Evolutionary conservation across 1,140 invertebrate genomes (phyloP), one percentile per base, ranked within the genome.

Genomic region (Drosophila sturtevanti): DNA sequence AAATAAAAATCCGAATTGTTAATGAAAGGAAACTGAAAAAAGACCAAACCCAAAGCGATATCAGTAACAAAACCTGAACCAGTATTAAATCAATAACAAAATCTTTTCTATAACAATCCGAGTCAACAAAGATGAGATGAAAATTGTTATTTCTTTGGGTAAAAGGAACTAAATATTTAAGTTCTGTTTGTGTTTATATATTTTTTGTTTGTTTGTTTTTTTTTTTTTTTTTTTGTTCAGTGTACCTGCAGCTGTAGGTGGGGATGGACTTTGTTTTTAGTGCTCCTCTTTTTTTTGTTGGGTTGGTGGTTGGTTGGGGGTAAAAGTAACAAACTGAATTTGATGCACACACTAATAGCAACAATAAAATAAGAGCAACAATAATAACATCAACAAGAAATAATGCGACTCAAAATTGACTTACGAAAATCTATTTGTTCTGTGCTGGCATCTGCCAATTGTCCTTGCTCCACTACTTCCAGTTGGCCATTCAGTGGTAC

Each of bases 401-500:
- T 61, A 72, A 55, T 59, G 69, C 31, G 38, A 38, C 38, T 27
- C 35, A 58, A 72, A 84, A 85, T 89, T 80, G 72, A 90, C 89
- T 91, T 90, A 91, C 89, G 89, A 80, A 90, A 90, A 90, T 91
- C 89, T 75, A 90, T 89, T 90, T 80, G 84, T 75, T 90, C 84
- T 55, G 71, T 56, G 63, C 67, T 72, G 68, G 62, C 79, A 77
- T 91, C 66, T 48, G 41, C 16, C 81, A 90, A 86, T 86, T 90
- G 89, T 78, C 79, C 77, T 55, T 68, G 76, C 64, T 80, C 77
- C 67, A 68, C 72, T 66, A 68, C 72, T 66, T 76, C 72, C 82
- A 34, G 61, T 10, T 24, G n/a, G 12, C 18, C 64, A 12, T 37
- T 60, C 11, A 48, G 18, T 60, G 65, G 55, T 52, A 27, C 11